Evolutionary conservation across 2,888 invertebrate species (phyloP).

Genomic region (Drosophila conformis): DNA sequence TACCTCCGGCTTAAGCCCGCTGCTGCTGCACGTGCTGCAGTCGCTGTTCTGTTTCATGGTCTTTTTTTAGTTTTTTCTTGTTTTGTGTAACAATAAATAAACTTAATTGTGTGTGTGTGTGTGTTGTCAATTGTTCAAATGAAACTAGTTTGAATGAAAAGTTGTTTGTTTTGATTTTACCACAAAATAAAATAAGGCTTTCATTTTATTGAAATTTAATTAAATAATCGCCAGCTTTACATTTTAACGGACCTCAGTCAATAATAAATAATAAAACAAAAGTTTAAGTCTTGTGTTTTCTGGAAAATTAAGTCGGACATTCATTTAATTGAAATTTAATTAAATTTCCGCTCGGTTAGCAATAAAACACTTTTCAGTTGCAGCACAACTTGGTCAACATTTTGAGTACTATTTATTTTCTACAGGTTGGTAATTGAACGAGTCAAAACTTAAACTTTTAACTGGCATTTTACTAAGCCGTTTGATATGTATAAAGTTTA

Average conservation of each 20-base stretch:
- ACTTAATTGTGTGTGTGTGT: slow-evolving; percentile 9
- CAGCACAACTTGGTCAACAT: neutral
- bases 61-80: neutral
- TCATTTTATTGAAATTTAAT: neutral
- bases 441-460: neutral
- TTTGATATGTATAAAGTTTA: neutral
- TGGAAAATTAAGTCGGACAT: neutral
- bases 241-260: neutral
- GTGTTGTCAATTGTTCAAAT: slow-evolving; percentile 14
- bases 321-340: neutral
- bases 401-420: neutral
- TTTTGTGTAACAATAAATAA: neutral
- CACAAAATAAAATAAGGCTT: neutral
- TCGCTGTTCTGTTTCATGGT: slow-evolving; percentile 3
- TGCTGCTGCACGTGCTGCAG: slow-evolving; percentile 5
- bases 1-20: neutral
- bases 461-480: neutral
- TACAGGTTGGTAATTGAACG: neutral
- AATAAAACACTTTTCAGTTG: neutral
- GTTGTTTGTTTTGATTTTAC: fast-evolving
- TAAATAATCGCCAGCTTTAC: neutral
- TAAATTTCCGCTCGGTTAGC: neutral
- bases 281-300: neutral
- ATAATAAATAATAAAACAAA: neutral
- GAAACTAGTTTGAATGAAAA: neutral